Evolutionary conservation across 2,113 vertebrate genomes (phyloP).

Genomic region (Mugil cephalus): DNA sequence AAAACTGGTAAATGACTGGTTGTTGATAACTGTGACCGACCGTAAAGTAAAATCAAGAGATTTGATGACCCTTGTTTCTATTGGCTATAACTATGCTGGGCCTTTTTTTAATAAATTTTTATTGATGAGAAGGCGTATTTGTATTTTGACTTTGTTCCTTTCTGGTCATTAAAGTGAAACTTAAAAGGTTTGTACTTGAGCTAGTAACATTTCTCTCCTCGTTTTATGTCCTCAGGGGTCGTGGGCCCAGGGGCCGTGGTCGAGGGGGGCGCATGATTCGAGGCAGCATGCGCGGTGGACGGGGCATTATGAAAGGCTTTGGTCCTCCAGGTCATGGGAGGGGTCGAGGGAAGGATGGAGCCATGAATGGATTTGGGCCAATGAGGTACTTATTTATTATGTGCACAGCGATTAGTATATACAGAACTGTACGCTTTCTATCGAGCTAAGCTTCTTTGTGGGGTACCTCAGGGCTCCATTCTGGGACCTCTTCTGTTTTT

Average conservation of each 20-base stretch:
- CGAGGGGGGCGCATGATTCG: slow-evolving; percentile 69
- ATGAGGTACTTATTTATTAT: slow-evolving; percentile 74
- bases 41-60: no score
- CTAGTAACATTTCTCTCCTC: background rate
- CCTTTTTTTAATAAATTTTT: no score
- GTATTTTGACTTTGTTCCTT: background rate
- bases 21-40: no score
- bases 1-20: background rate
- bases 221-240: slow-evolving; percentile 61
- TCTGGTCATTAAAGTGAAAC: background rate
- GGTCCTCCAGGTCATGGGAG: slow-evolving; percentile 73
- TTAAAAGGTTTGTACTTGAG: background rate
- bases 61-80: no score
- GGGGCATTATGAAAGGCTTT: slow-evolving; percentile 79
- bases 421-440: no score
- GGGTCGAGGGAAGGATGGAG: slow-evolving; percentile 69
- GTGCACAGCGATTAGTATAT: no score
- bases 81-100: no score
- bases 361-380: slow-evolving; percentile 80
- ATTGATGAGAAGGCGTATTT: no score
- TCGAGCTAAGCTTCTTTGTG: no score
- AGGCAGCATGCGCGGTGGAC: slow-evolving; percentile 75
- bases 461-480: no score
- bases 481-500: no score
- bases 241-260: slow-evolving; percentile 66